Evolutionary conservation across 2,797 vertebrate species (phyloP), one percentile per base, ranked within the genome.

Genomic region (Lepus townsendii): DNA sequence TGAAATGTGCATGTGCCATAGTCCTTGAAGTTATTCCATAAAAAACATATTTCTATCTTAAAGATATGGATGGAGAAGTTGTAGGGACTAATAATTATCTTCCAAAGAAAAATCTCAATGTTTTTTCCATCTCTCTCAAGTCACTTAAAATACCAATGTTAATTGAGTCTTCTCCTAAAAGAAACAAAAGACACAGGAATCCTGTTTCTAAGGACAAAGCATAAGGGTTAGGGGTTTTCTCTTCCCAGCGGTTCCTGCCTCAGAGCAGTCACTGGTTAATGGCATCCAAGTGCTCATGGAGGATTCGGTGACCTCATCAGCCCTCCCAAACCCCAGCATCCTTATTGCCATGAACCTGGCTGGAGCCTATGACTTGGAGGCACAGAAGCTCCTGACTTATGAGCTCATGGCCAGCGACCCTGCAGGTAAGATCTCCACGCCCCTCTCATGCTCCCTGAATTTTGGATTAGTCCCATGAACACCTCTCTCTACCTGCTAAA

Each of bases 341-440:
- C 97, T 98, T 83, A 97, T 98, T 62, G 98, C 98, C 91, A 90
- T 98, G 96, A 98, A 97, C 72, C 77, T 99, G 97, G 98, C 85
- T 0, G 92, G 97, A 2, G 38, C 90, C 63, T 57, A 2, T 0
- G 16, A 1, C 0, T 0, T 3, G 0, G 12, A 5, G 0, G 1
- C 38, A 16, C 77, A 68, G 85, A 85, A 96, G 42, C 24, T 76
- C 47, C 95, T 99, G 38, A 88, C 97, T 62, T 52, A 95, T 0
- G 30, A 97, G 2, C 96, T 87, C 0, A 84, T 97, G 88, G 42
- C 14, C 16, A 97, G 14, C 17, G 90, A 97, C 32, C 9, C 88
- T 47, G 83, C 85, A 0, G 66, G 98, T 97, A 60, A 82, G 94
- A 80, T 14, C 17, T 20, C 68, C 12, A 66, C 73, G 16, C 11